Conservation (phyloP, 2,888 invertebrate species). For the Bruchidius siliquastri region DNA sequence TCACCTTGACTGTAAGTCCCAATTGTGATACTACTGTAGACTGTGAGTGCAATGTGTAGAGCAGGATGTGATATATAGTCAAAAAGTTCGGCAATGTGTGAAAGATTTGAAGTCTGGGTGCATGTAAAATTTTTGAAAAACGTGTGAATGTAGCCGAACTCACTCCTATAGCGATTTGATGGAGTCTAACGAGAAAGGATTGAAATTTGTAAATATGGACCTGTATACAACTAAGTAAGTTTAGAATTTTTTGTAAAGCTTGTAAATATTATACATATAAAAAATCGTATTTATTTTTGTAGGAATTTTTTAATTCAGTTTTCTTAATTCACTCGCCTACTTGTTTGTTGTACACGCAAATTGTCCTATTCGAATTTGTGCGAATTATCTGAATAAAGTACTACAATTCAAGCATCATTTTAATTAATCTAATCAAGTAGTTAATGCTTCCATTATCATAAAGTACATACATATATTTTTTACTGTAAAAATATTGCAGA, state of each 20-base stretch:
- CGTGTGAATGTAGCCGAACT: constrained; percentile 26
- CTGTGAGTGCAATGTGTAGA: constrained; percentile 41
- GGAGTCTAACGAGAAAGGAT: constrained; percentile 33
- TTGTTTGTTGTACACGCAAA: constrained; percentile 7
- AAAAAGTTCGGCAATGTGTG: constrained; percentile 27
- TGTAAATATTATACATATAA: constrained; percentile 38
- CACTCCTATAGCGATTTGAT: constrained; percentile 27
- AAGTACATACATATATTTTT: no score
- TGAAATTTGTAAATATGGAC: constrained; percentile 37
- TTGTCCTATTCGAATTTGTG: background rate
- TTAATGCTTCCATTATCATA: no score
- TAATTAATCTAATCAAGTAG: no score
- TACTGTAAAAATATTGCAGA: no score
- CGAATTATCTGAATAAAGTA: background rate
- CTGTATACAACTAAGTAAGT: constrained; percentile 39
- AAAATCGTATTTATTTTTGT: constrained; percentile 37
- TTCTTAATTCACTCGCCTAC: constrained; percentile 20
- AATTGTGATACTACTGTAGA: constrained; percentile 44
- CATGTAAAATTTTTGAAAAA: constrained; percentile 7
- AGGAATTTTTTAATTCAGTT: constrained; percentile 17
- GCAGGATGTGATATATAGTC: constrained; percentile 37
- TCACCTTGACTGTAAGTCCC: constrained; percentile 4
- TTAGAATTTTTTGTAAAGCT: constrained; percentile 32
- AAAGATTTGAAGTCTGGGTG: constrained; percentile 11
- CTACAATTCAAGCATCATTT: background rate